Base-by-base conservation (phyloP, 1,140 invertebrate genomes). In the Diorhabda elongata region DNA sequence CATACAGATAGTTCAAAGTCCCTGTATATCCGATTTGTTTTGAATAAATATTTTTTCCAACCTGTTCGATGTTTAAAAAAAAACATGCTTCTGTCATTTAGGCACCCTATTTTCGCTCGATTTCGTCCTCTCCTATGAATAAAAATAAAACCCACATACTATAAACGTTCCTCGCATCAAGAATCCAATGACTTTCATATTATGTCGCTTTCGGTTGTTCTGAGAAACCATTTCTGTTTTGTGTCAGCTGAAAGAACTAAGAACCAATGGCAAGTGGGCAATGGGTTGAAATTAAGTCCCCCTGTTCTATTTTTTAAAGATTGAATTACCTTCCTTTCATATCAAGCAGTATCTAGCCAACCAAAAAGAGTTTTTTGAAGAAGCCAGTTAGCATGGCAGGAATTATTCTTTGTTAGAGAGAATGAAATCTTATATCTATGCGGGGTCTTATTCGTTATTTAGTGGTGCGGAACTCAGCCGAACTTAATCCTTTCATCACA, bases 361-460 rank as follows among this genome's bases (percentile, higher is more conserved):
- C 47, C 47, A 52, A 52, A n/a, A 52, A 52, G 47, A 52, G 47
- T 52, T 52, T 52, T 52, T 52, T 52, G n/a, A 52, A n/a, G 47
- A 52, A 52, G n/a, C 6, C 47, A 52, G 47, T 52, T n/a, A 52
- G 47, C 47, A 52, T 52, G 47, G 47, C 47, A 52, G 47, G 47
- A 52, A 52, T 52, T n/a, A 52, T 6, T 6, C 47, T 52, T 52
- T 52, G 47, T 52, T 52, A n/a, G n/a, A 26, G 26, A 26, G 26
- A 52, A 52, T 52, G 47, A 52, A 52, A 52, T 52, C 47, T 52
- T 52, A 52, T 52, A 52, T 52, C 47, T 52, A n/a, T n/a, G 47
- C 6, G 6, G 47, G 47, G 47, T 6, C n/a, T 52, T 52, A 6
- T 52, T 52, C n/a, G 47, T 52, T 52, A 8, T 52, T n/a, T n/a